Evolutionary conservation across 2,888 invertebrate species (phyloP).

Genomic region (Cosmopolites sordidus): DNA sequence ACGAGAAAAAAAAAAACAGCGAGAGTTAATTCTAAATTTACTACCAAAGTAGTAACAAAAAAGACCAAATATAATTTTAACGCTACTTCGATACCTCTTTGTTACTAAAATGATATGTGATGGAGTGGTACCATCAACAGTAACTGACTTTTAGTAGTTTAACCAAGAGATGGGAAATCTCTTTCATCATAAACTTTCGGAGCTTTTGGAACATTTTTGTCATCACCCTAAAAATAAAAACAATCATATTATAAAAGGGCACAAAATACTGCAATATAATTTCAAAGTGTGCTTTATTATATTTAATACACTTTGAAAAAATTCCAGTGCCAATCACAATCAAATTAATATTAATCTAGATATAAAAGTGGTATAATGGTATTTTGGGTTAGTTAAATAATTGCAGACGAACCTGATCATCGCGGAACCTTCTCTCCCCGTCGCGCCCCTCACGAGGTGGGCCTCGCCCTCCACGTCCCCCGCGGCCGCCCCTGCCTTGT

Average conservation of each 20-base stretch:
- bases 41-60: constrained; percentile 39
- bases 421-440: constrained; percentile 33
- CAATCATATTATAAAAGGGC: too few relatives aligned
- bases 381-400: too few relatives aligned
- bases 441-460: constrained; percentile 39
- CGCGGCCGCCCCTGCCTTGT: constrained; percentile 47
- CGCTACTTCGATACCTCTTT: neutral
- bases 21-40: constrained; percentile 38
- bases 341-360: too few relatives aligned
- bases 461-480: constrained; percentile 44
- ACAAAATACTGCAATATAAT: too few relatives aligned
- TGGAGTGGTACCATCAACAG: constrained; percentile 26
- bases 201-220: constrained; percentile 48
- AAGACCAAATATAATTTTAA: constrained; percentile 26
- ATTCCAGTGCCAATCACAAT: too few relatives aligned
- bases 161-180: constrained; percentile 91
- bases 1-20: neutral
- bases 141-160: constrained; percentile 40
- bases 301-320: too few relatives aligned
- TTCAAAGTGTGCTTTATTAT: too few relatives aligned
- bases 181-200: constrained; percentile 94
- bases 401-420: constrained; percentile 30
- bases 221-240: constrained; percentile 33
- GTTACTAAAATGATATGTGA: constrained; percentile 27
- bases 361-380: too few relatives aligned